Percentiles rank a stretch among this genome's conserved stretches.
These are phyloP conservation scores for Blastomussa wellsi DNA, from an alignment of 92 coral and sea anemone species.

Conservation along the genomic window DNA sequence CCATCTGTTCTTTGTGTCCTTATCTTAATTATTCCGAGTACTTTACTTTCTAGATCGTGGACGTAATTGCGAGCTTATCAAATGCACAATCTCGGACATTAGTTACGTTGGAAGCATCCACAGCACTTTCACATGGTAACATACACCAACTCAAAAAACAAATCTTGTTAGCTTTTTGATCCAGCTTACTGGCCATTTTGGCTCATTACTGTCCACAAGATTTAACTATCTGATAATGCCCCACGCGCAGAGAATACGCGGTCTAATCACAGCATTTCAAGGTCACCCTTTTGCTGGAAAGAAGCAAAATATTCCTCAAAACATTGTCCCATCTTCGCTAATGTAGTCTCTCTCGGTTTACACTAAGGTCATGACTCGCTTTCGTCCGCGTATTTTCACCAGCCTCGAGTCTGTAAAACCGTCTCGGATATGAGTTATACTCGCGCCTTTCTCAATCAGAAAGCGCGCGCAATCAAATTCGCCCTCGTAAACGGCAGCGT, in stretches of 20 bases:
- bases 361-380: conserved; percentile 16
- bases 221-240: background rate
- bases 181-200: too few species aligned
- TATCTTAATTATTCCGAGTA: conserved; percentile 6
- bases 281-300: too few species aligned
- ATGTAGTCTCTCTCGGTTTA: background rate
- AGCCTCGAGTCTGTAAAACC: conserved; percentile 72
- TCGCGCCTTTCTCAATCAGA: conserved; percentile 85
- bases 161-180: background rate
- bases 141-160: background rate
- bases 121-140: background rate
- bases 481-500: conserved; percentile 90
- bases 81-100: background rate
- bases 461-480: conserved; percentile 91
- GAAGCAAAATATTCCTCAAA: background rate
- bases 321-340: background rate
- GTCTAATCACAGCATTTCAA: background rate
- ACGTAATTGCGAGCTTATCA: background rate
- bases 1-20: background rate
- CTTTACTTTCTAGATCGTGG: background rate
- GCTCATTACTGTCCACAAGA: background rate
- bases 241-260: background rate
- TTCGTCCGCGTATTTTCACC: background rate
- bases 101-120: background rate
- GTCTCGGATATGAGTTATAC: conserved; percentile 75